A percentile compares a stretch with the other conserved stretches of the same genome.
These are phyloP conservation scores for Apocheima hispidaria DNA, from an alignment of 2,888 invertebrate genomes.

Conservation along the genomic window DNA sequence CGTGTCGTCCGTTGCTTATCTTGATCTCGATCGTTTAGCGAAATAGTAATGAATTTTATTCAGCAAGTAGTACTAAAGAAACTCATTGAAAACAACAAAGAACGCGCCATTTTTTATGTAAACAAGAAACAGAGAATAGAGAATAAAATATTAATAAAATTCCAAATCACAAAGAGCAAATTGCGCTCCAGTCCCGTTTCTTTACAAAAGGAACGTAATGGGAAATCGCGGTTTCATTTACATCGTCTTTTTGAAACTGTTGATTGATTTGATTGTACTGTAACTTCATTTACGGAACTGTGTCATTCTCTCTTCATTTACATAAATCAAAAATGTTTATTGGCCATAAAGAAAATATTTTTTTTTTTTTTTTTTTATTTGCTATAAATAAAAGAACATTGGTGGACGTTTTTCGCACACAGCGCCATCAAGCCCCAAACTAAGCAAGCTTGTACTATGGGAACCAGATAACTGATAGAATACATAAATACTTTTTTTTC, in stretches of 20 bases:
- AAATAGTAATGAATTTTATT: background rate
- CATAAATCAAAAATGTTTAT: no score
- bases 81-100: constrained; percentile 10
- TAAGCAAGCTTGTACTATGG: no score
- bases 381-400: no score
- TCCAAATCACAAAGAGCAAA: constrained; percentile 18
- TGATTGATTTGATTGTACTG: constrained; percentile 13
- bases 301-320: background rate
- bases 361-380: no score
- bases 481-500: no score
- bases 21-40: no score
- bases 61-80: background rate
- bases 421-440: no score
- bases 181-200: constrained; percentile 19
- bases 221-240: constrained; percentile 13
- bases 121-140: constrained; percentile 17
- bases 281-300: background rate
- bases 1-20: no score
- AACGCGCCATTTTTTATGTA: constrained; percentile 6
- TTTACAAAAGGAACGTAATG: constrained; percentile 19
- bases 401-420: no score
- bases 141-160: constrained; percentile 25
- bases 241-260: constrained; percentile 12
- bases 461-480: no score
- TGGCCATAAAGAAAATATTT: no score